These are phyloP conservation scores for Pterois miles DNA, from an alignment of 2,797 vertebrate species.

Conservation along the genomic window DNA sequence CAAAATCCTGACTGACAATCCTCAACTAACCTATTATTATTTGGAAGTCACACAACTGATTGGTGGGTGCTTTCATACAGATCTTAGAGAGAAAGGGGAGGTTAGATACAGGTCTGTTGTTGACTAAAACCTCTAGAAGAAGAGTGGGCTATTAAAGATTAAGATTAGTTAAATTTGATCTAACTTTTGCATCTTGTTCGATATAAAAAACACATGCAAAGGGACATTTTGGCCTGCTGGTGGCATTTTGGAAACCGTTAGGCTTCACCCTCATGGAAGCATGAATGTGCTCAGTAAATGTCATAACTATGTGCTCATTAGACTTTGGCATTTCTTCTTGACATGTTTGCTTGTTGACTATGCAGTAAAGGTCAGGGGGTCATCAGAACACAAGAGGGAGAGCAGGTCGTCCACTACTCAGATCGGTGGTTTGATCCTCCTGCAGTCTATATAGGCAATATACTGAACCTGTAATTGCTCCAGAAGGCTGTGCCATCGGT, in stretches of 20 bases:
- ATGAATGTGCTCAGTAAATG: neutral
- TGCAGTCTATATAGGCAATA: fast-evolving
- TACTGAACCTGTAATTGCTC: too few relatives aligned
- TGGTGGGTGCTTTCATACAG: too few relatives aligned
- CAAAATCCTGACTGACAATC: neutral
- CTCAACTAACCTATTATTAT: neutral
- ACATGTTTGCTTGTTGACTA: too few relatives aligned
- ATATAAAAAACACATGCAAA: neutral
- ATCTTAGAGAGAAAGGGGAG: too few relatives aligned
- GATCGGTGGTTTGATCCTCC: too few relatives aligned
- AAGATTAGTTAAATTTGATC: neutral
- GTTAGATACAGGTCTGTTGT: too few relatives aligned
- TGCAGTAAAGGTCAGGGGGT: too few relatives aligned
- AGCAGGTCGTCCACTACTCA: fast-evolving
- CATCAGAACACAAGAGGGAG: too few relatives aligned
- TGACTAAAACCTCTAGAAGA: neutral
- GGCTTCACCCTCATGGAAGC: neutral
- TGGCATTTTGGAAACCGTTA: neutral
- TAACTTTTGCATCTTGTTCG: neutral
- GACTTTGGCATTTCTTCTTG: too few relatives aligned
- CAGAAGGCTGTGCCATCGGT: too few relatives aligned
- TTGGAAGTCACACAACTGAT: too few relatives aligned
- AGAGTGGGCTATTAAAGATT: neutral
- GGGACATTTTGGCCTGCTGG: neutral
- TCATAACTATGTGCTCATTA: too few relatives aligned